Evolutionary conservation across 2,888 invertebrate species (phyloP), one percentile per base, ranked within the genome.

Genomic region (Himalopsyche tibetana): DNA sequence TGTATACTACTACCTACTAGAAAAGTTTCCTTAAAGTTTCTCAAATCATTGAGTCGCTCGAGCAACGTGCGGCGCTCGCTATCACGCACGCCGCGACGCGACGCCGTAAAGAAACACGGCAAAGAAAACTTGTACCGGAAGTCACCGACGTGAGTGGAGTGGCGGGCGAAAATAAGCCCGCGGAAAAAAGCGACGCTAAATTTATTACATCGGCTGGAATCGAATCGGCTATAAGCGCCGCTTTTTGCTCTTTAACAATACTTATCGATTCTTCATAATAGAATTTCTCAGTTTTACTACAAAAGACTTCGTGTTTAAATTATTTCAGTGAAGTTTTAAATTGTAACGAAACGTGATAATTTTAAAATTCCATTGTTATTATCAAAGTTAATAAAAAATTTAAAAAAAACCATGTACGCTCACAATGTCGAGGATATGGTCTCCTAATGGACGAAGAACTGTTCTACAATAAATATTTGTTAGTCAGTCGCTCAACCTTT

Each of bases 41-140:
- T 69, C 0, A 69, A 74, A 38, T 36, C 74, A 74, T 74, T 36
- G 38, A 74, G 28, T 36, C 36, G 15, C 36, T 36, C 36, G 12
- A 36, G 74, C 74, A 12, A 74, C 74, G 38, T 74, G 74, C 2
- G 74, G 74, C 74, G 38, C n/a, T 28, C 15, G 74, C 36, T 36
- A 36, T 36, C 74, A 36, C 36, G 11, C 74, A 74, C 74, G 74
- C 38, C 74, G 74, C 74, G 74, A 74, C 74, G 74, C 74, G 74
- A 74, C 74, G 38, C 36, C 74, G 74, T 74, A 38, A 38, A 15
- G 28, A 74, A 74, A 74, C 74, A 36, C 38, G 36, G 74, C 15
- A 74, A 74, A 36, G 74, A 74, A 74, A 74, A 74, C 74, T 74
- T 74, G 19, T 38, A 74, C 74, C 74, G 74, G 74, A 74, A 74